A percentile compares a stretch with the other conserved stretches of the same genome.
phyloP scores from a whole-genome alignment of 2,797 vertebrate species.

The Scleropages formosus region DNA sequence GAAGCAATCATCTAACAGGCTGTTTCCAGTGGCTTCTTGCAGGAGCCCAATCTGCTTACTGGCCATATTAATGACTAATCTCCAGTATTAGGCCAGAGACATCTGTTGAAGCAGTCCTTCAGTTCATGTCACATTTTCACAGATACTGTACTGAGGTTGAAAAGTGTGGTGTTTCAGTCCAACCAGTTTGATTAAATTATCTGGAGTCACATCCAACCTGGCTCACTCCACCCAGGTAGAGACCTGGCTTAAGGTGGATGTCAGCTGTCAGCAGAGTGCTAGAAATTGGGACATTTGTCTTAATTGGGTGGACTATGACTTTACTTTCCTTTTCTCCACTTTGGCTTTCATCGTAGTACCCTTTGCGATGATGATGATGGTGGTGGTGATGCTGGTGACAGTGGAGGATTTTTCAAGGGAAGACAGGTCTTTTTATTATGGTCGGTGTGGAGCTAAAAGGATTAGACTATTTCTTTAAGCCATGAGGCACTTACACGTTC shows the following conservation, averaged over 20 bases:
- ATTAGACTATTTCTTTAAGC: neutral
- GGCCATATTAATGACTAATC: constrained; percentile 10
- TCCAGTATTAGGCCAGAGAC: constrained; percentile 9
- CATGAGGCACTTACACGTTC: neutral
- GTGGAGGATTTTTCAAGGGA: neutral
- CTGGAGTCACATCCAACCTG: no score
- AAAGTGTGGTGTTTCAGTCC: neutral
- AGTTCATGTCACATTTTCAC: neutral
- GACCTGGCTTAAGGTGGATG: neutral
- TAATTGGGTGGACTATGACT: neutral
- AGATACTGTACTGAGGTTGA: neutral
- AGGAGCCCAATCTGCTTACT: neutral
- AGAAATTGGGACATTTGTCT: neutral
- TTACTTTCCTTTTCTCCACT: neutral
- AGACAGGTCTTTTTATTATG: neutral
- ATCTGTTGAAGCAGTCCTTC: neutral
- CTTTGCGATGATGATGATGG: neutral
- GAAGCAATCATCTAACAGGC: neutral
- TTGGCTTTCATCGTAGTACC: neutral
- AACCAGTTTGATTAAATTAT: neutral
- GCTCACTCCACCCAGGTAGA: neutral
- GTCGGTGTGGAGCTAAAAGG: neutral
- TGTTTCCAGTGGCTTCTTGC: neutral
- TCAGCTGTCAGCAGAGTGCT: neutral
- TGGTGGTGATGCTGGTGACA: neutral